Conservation (phyloP, 2,113 vertebrate species). For the Toxotes chatareus region DNA sequence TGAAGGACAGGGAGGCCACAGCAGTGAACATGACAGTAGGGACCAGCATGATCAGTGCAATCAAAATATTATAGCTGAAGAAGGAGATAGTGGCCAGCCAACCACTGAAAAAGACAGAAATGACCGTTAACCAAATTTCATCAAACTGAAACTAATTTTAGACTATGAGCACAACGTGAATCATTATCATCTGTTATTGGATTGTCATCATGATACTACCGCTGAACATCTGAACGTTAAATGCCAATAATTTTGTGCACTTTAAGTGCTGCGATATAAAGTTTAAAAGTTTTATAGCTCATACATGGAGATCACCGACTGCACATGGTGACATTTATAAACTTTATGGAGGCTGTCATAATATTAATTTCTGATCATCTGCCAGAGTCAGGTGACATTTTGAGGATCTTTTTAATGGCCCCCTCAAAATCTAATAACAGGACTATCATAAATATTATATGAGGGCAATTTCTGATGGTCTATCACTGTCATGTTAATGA, state of each 20-base stretch:
- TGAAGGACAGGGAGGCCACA: constrained; percentile 91
- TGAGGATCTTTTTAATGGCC: constrained; percentile 65
- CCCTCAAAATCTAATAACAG: constrained; percentile 74
- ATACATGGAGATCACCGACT: constrained; percentile 41
- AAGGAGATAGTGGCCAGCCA: constrained; percentile 96
- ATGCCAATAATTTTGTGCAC: constrained; percentile 41
- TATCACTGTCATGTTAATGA: constrained; percentile 68
- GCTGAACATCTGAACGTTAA: constrained; percentile 63
- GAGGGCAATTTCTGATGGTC: constrained; percentile 63
- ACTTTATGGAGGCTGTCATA: constrained; percentile 74
- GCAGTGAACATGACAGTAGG: constrained; percentile 95
- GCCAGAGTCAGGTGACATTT: constrained; percentile 74
- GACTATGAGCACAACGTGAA: constrained; percentile 16
- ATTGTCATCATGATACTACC: constrained; percentile 18
- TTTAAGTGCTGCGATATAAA: constrained; percentile 47
- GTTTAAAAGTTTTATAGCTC: constrained; percentile 58
- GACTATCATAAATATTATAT: constrained; percentile 67
- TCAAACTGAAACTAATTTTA: not conserved
- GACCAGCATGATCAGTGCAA: constrained; percentile 94
- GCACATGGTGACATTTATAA: constrained; percentile 76
- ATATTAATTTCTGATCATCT: constrained; percentile 73
- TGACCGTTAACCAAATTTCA: not conserved
- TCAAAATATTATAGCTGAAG: constrained; percentile 92
- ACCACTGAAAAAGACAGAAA: constrained; percentile 85
- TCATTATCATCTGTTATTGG: constrained; percentile 8